These are phyloP conservation scores for Pagetopsis macropterus DNA, from an alignment of 2,797 vertebrate species.

Conservation along the genomic window DNA sequence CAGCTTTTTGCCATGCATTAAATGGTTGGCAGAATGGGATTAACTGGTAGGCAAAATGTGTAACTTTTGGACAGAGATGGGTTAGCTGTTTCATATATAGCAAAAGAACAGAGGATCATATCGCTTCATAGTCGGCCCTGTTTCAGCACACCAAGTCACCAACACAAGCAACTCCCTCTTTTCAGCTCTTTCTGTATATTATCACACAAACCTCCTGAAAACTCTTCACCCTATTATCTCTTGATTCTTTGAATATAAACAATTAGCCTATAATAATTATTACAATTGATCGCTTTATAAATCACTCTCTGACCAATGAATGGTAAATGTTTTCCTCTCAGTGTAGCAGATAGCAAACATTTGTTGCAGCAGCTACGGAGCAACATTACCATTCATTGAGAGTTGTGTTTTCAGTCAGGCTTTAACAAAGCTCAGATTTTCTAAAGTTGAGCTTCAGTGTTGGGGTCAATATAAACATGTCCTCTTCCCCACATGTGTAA, in stretches of 20 bases:
- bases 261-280: not conserved
- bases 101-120: too few relatives aligned
- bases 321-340: too few relatives aligned
- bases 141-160: not conserved
- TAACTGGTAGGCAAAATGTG: too few relatives aligned
- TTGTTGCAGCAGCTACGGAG: not conserved
- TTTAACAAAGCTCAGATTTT: too few relatives aligned
- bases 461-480: conserved; percentile 8
- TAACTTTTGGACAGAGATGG: too few relatives aligned
- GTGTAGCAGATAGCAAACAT: not conserved
- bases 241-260: not conserved
- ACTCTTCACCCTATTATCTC: not conserved
- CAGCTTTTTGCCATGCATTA: too few relatives aligned
- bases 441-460: too few relatives aligned
- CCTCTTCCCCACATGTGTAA: not conserved
- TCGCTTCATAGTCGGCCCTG: not conserved
- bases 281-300: not conserved
- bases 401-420: not conserved
- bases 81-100: too few relatives aligned
- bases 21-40: too few relatives aligned
- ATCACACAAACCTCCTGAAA: not conserved
- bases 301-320: not conserved
- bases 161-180: not conserved
- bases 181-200: not conserved
- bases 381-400: not conserved